Evolutionary conservation across 2,797 vertebrate species (phyloP), one percentile per base, ranked within the genome.

Genomic region (Peromyscus nudipes): DNA sequence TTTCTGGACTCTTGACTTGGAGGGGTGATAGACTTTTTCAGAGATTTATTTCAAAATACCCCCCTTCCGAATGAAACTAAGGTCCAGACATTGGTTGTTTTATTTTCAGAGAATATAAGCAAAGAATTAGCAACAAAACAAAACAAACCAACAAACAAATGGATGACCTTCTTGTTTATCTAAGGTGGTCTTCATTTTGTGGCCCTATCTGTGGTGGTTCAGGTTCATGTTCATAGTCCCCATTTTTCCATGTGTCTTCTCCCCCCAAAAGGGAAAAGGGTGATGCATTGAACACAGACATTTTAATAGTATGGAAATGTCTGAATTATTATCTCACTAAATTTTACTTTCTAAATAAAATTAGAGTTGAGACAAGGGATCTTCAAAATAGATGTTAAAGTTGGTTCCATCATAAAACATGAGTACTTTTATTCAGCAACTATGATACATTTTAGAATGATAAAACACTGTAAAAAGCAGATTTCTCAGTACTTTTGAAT

Each of bases 291-390:
- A 43, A 92, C 13, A 80, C 21, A 87, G 34, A 76, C 69, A 96
- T 57, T 60, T 86, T 81, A 95, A 37, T 90, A 55, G 52, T 92
- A 60, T 73, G 8, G 34, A 95, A 49, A 88, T 92, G 64, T 62
- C 0, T 11, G 23, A 69, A 93, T 95, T 94, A 79, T 65, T 65
- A 89, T 82, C 85, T 69, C 19, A 73, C 40, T 77, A 91, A 89
- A 88, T 87, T 96, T 96, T 2, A 85, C 80, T 94, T 96, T 89
- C 57, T 81, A 87, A 64, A 4, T 79, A 81, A 95, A 80, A 57
- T 55, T 12, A 89, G 94, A 81, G 11, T 37, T 52, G 23, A 71
- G 71, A 6, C 93, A 60, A 83, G 67, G 89, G 67, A 52, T n/a
- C 55, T 95, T 84, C 21, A 89, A 97, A 96, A 65, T 75, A 57